Evolutionary conservation across 2,888 invertebrate genomes (phyloP).

Genomic region (Apotomis capreana): DNA sequence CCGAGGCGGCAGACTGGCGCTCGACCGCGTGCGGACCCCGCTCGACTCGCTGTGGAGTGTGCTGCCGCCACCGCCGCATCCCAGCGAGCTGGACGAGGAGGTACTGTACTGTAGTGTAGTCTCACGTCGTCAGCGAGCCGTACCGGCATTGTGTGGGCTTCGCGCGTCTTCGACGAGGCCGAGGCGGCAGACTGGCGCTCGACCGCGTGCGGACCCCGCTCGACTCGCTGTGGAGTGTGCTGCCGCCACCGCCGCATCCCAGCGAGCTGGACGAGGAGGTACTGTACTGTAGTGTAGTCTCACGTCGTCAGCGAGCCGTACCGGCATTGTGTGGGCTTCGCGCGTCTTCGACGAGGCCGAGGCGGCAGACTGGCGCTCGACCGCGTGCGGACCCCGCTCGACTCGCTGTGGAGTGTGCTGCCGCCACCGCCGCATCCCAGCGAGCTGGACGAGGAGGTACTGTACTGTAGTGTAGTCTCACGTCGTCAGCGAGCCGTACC

Average conservation of each 20-base stretch:
- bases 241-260: slow-evolving; percentile 73
- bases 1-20: slow-evolving; percentile 93
- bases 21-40: slow-evolving; percentile 89
- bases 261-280: slow-evolving; percentile 58
- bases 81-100: slow-evolving; percentile 54
- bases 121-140: slow-evolving; percentile 87
- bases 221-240: slow-evolving; percentile 90
- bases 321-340: slow-evolving; percentile 92
- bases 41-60: slow-evolving; percentile 91
- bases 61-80: slow-evolving; percentile 75
- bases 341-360: slow-evolving; percentile 91
- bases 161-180: slow-evolving; percentile 91
- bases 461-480: slow-evolving; percentile 52
- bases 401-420: slow-evolving; percentile 90
- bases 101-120: too few relatives aligned
- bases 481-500: slow-evolving; percentile 87
- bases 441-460: slow-evolving; percentile 58
- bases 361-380: slow-evolving; percentile 95
- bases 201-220: slow-evolving; percentile 89
- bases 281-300: background rate
- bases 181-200: slow-evolving; percentile 94
- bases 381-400: slow-evolving; percentile 87
- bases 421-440: slow-evolving; percentile 63
- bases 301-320: slow-evolving; percentile 88
- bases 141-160: slow-evolving; percentile 91